Evolutionary conservation across 1,140 invertebrate genomes (phyloP).

Genomic region (Heliconius melpomene): DNA sequence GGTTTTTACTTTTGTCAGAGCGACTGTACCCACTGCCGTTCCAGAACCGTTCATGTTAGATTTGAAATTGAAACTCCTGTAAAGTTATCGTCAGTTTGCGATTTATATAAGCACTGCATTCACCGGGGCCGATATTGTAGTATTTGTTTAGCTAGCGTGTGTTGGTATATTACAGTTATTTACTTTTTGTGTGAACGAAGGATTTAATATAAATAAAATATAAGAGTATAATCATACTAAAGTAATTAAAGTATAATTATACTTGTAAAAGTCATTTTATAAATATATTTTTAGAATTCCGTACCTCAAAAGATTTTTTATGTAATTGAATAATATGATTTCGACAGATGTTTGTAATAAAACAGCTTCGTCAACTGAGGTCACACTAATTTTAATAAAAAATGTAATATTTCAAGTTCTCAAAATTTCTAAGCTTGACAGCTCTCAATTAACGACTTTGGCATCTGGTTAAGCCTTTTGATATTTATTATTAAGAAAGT

Average conservation of each 20-base stretch:
- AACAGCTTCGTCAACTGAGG: not conserved
- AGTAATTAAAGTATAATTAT: too few species aligned
- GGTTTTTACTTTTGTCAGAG: constrained; percentile 12
- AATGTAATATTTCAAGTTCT: not conserved
- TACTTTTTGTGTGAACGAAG: not conserved
- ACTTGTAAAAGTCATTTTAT: too few species aligned
- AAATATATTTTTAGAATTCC: too few species aligned
- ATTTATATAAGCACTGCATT: constrained; percentile 3
- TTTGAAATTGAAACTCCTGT: constrained; percentile 14
- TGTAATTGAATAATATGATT: not conserved
- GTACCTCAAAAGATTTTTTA: too few species aligned
- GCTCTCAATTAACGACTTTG: not conserved
- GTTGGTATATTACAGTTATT: not conserved
- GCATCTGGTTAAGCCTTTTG: not conserved
- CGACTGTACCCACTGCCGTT: not conserved
- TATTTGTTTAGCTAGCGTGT: not conserved
- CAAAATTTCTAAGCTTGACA: not conserved
- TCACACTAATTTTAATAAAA: not conserved
- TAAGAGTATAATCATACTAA: too few species aligned
- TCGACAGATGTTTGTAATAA: not conserved
- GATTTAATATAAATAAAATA: not conserved
- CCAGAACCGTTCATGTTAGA: constrained; percentile 12
- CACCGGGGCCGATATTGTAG: not conserved
- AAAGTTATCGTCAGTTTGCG: constrained; percentile 17
- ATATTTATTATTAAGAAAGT: too few species aligned